Evolutionary conservation across 2,113 vertebrate species (phyloP).

Genomic region (Dasyornis broadbenti): DNA sequence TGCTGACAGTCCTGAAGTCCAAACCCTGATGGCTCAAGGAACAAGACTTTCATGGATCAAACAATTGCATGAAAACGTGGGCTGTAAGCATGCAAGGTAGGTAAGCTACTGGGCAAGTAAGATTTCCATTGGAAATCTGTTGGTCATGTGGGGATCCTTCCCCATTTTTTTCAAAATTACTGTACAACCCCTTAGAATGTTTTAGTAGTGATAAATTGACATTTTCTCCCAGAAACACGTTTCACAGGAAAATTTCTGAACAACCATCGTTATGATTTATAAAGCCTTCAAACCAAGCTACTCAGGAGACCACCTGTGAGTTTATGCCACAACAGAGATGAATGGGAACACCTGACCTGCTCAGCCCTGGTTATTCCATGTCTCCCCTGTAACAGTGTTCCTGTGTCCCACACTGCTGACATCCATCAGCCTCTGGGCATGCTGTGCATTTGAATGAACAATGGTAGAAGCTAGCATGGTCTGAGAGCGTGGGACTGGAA

Average conservation of each 20-base stretch:
- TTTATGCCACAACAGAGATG: neutral
- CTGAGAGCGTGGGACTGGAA: neutral
- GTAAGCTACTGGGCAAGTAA: neutral
- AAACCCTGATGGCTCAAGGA: neutral
- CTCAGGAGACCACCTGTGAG: neutral
- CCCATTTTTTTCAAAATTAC: neutral
- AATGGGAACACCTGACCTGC: neutral
- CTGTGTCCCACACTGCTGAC: neutral
- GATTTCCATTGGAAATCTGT: neutral
- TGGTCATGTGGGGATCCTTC: neutral
- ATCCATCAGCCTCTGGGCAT: neutral
- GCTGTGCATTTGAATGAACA: neutral
- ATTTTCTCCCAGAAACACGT: neutral
- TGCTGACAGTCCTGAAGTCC: neutral
- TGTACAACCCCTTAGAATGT: neutral
- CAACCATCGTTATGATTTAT: conserved; percentile 6
- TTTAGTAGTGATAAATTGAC: conserved; percentile 16
- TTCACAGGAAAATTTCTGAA: neutral
- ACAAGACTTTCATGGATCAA: neutral
- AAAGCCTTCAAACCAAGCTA: neutral
- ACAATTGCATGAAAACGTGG: accelerated
- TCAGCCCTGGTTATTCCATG: neutral
- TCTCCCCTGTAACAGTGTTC: neutral
- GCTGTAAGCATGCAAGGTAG: neutral
- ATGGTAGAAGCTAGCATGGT: neutral